Percentiles rank a stretch among this genome's conserved stretches.
These are phyloP conservation scores for Cinara cedri DNA, from an alignment of 2,888 invertebrate species.

Conservation along the genomic window DNA sequence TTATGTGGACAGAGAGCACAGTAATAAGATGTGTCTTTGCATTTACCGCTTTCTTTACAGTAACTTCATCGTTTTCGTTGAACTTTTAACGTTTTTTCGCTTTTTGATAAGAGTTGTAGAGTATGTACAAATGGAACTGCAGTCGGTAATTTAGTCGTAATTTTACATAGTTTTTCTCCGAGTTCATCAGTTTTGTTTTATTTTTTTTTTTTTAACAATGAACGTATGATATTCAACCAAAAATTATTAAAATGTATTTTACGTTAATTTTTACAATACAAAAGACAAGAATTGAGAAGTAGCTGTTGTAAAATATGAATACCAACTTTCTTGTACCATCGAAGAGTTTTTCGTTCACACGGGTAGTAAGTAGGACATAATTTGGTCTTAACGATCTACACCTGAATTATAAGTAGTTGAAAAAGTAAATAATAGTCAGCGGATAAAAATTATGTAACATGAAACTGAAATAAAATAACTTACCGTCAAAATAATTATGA, in stretches of 20 bases:
- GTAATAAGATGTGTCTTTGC: slow-evolving; percentile 10
- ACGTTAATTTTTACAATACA: slow-evolving; percentile 6
- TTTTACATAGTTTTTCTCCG: slow-evolving; percentile 12
- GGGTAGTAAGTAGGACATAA: neutral
- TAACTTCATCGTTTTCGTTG: slow-evolving; percentile 20
- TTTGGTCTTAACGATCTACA: slow-evolving; percentile 7
- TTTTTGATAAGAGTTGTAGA: slow-evolving; percentile 20
- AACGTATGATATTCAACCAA: slow-evolving; percentile 5
- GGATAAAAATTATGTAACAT: neutral
- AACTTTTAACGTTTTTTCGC: slow-evolving; percentile 20
- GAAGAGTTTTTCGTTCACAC: slow-evolving; percentile 22
- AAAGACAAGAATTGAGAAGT: slow-evolving; percentile 24
- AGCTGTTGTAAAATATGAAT: slow-evolving; percentile 12
- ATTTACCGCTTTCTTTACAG: slow-evolving; percentile 1
- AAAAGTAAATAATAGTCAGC: too few relatives aligned
- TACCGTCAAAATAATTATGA: slow-evolving; percentile 4
- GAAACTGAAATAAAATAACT: neutral
- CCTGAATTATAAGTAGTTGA: slow-evolving; percentile 10
- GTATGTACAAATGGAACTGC: slow-evolving; percentile 13
- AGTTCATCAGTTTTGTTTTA: slow-evolving; percentile 16
- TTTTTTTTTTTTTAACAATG: slow-evolving; percentile 21
- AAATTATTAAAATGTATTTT: slow-evolving; percentile 10
- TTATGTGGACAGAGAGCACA: slow-evolving; percentile 13
- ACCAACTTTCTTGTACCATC: slow-evolving; percentile 28
- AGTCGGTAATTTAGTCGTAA: slow-evolving; percentile 7